Percentiles rank a stretch among this genome's conserved stretches.
These are phyloP conservation scores for Melozone crissalis DNA, from an alignment of 2,113 vertebrate genomes.

Conservation along the genomic window DNA sequence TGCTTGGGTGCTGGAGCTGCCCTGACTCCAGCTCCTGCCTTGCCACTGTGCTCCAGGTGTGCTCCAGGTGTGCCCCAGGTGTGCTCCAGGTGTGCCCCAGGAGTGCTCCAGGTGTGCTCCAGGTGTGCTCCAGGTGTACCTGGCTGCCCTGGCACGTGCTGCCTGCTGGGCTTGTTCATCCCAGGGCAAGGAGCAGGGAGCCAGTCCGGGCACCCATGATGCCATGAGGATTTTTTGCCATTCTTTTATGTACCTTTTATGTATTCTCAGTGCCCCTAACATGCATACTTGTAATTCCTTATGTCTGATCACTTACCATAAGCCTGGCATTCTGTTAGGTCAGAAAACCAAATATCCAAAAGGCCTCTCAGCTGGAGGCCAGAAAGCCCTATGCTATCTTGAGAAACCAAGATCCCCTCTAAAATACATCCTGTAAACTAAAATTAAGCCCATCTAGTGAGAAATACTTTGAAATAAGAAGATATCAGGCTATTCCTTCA, in stretches of 20 bases:
- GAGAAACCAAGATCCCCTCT: background rate
- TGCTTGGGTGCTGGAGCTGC: background rate
- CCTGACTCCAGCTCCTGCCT: background rate
- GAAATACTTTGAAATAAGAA: background rate
- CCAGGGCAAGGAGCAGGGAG: background rate
- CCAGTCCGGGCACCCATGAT: rapidly evolving
- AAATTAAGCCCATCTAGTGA: background rate
- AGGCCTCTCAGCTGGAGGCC: rapidly evolving
- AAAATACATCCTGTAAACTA: background rate
- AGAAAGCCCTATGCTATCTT: rapidly evolving
- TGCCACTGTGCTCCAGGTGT: rapidly evolving
- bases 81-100: background rate
- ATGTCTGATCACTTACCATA: background rate
- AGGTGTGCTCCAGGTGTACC: background rate
- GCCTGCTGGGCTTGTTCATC: background rate
- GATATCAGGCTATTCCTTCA: rapidly evolving
- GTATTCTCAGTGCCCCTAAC: background rate
- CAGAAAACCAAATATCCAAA: background rate
- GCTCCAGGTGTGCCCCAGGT: background rate
- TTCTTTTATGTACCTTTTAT: background rate
- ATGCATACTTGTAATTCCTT: too few species aligned
- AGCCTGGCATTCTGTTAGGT: background rate
- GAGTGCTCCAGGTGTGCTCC: too few species aligned
- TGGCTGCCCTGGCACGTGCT: rapidly evolving
- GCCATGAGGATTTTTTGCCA: background rate